Evolutionary conservation across 2,888 invertebrate species (phyloP).

Genomic region (Dyspetes luteomarginatus): DNA sequence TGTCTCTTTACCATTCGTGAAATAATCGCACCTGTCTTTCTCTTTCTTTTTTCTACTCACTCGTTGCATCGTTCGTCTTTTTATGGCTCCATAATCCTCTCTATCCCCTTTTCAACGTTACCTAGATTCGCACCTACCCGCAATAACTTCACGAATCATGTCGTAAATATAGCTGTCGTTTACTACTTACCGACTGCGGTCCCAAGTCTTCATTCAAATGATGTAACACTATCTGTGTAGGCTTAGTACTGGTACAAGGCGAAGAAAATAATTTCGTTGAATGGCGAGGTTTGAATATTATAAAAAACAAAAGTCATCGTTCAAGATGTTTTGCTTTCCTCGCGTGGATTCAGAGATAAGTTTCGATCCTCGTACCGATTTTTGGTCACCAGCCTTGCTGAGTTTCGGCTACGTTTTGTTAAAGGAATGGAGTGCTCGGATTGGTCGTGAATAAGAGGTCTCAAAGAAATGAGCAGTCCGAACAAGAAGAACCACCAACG

Average conservation of each 20-base stretch:
- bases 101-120: conserved; percentile 9
- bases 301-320: too few species aligned
- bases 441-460: too few species aligned
- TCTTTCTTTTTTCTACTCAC: conserved; percentile 11
- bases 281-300: too few species aligned
- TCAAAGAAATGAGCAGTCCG: too few species aligned
- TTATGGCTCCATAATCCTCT: conserved; percentile 50
- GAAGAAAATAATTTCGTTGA: neutral
- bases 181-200: conserved; percentile 10
- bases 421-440: too few species aligned
- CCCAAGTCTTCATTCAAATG: neutral
- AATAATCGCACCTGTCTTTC: conserved; percentile 41
- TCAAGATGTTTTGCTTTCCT: too few species aligned
- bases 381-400: too few species aligned
- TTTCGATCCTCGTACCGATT: too few species aligned
- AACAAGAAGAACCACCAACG: too few species aligned
- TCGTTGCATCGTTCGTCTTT: conserved; percentile 39
- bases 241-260: neutral
- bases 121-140: conserved; percentile 36
- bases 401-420: too few species aligned
- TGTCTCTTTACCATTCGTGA: conserved; percentile 35
- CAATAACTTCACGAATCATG: conserved; percentile 49
- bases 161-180: conserved; percentile 40
- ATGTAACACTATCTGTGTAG: neutral
- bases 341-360: too few species aligned